These are phyloP conservation scores for Frankliniella fusca DNA, from an alignment of 2,888 invertebrate species.

Conservation along the genomic window DNA sequence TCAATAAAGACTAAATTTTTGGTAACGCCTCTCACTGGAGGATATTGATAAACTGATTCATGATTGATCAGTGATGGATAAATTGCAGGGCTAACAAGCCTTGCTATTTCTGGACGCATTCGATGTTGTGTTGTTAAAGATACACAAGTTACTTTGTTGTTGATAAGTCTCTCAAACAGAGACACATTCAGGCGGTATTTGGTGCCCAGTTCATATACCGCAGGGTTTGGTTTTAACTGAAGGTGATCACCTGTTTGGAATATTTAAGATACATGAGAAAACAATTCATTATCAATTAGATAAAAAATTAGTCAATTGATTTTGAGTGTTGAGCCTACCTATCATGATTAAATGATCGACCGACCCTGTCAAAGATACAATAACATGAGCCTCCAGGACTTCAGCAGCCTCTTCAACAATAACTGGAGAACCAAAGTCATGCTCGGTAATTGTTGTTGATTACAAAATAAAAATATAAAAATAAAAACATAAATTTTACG, in stretches of 20 bases:
- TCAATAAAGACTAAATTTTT: constrained; percentile 64
- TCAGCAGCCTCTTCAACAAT: constrained; percentile 88
- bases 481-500: too few species aligned
- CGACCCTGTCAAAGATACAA: constrained; percentile 65
- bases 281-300: not conserved
- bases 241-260: constrained; percentile 49
- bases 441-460: not conserved
- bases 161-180: constrained; percentile 53
- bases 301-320: not conserved
- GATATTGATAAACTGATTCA: constrained; percentile 54
- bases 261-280: not conserved
- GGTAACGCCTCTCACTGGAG: constrained; percentile 56
- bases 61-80: constrained; percentile 62
- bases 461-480: too few species aligned
- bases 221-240: constrained; percentile 52
- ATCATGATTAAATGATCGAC: constrained; percentile 81
- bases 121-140: constrained; percentile 51
- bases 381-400: constrained; percentile 78
- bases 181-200: constrained; percentile 51
- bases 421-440: constrained; percentile 49
- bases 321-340: constrained; percentile 50
- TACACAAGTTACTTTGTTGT: constrained; percentile 48
- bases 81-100: constrained; percentile 54
- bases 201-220: constrained; percentile 49
- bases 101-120: constrained; percentile 52